These are phyloP conservation scores for Leptinotarsa lineolata DNA, from an alignment of 1,140 invertebrate genomes.

Conservation along the genomic window DNA sequence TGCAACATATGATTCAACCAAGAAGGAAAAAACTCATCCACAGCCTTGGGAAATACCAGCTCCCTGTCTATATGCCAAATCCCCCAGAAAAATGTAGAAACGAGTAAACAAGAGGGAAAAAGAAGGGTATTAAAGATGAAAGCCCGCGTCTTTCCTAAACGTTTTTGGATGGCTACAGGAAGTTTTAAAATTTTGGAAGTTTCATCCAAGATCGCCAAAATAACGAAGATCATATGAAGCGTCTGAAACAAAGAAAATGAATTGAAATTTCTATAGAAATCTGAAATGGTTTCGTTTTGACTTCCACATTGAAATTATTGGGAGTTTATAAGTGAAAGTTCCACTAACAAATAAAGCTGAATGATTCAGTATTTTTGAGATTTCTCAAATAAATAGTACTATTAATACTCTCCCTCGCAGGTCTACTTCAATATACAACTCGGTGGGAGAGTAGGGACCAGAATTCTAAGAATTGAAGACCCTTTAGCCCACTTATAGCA, in stretches of 20 bases:
- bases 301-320: too few relatives aligned
- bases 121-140: conserved; percentile 33
- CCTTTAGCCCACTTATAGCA: too few relatives aligned
- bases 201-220: conserved; percentile 34
- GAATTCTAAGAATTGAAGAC: too few relatives aligned
- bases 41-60: conserved; percentile 34
- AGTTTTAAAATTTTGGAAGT: conserved; percentile 25
- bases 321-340: too few relatives aligned
- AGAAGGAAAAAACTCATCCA: conserved; percentile 34
- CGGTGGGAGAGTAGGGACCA: too few relatives aligned
- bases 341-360: too few relatives aligned
- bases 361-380: too few relatives aligned
- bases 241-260: conserved; percentile 22
- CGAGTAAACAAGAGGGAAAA: conserved; percentile 36
- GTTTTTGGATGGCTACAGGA: conserved; percentile 10
- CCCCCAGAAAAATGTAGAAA: conserved; percentile 34
- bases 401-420: too few relatives aligned
- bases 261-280: too few relatives aligned
- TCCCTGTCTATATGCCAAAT: conserved; percentile 37
- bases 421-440: too few relatives aligned
- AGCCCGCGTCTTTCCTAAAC: conserved; percentile 23
- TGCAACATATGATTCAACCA: conserved; percentile 40
- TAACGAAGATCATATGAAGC: conserved; percentile 37
- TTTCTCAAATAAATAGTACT: too few relatives aligned
- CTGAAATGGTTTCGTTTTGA: too few relatives aligned